phyloP scores from a whole-genome alignment of 2,888 invertebrate genomes.

The Tetragnatha montana region DNA sequence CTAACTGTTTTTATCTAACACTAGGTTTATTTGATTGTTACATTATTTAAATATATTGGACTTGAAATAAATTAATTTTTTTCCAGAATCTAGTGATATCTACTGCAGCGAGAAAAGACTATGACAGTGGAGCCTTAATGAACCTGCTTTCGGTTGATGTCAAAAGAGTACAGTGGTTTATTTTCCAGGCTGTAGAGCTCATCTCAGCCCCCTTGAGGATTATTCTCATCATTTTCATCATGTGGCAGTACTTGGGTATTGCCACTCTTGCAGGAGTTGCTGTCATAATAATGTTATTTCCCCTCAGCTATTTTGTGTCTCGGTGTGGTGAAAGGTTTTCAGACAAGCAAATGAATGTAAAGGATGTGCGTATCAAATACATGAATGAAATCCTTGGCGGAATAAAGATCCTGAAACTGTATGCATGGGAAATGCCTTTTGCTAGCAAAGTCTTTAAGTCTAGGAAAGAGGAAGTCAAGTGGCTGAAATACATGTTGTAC shows the following conservation, averaged over 20 bases:
- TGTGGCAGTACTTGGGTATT: conserved; percentile 60
- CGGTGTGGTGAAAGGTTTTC: conserved; percentile 33
- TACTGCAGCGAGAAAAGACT: conserved; percentile 40
- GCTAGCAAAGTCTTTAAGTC: conserved; percentile 40
- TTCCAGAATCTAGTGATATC: conserved; percentile 48
- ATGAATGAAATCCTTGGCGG: conserved; percentile 77
- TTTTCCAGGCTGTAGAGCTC: conserved; percentile 8
- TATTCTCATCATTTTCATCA: conserved; percentile 32
- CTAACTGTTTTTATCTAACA: too few species aligned
- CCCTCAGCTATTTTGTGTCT: conserved; percentile 36
- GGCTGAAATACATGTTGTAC: conserved; percentile 22
- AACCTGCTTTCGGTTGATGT: conserved; percentile 48
- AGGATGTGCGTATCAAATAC: conserved; percentile 77
- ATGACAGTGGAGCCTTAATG: conserved; percentile 36
- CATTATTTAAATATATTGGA: background rate
- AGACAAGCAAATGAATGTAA: conserved; percentile 73
- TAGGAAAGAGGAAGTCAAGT: conserved; percentile 55
- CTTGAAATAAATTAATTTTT: background rate
- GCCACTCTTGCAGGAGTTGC: conserved; percentile 54
- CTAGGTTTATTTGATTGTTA: background rate
- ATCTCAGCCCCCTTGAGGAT: conserved; percentile 37
- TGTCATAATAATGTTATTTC: conserved; percentile 42
- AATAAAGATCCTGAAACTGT: conserved; percentile 59
- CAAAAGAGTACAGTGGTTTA: conserved; percentile 38
- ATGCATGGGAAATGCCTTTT: conserved; percentile 66